A percentile compares a stretch with the other conserved stretches of the same genome.
Evolutionary conservation across 2,888 invertebrate genomes (phyloP).

Genomic region (Plagodis pulveraria): DNA sequence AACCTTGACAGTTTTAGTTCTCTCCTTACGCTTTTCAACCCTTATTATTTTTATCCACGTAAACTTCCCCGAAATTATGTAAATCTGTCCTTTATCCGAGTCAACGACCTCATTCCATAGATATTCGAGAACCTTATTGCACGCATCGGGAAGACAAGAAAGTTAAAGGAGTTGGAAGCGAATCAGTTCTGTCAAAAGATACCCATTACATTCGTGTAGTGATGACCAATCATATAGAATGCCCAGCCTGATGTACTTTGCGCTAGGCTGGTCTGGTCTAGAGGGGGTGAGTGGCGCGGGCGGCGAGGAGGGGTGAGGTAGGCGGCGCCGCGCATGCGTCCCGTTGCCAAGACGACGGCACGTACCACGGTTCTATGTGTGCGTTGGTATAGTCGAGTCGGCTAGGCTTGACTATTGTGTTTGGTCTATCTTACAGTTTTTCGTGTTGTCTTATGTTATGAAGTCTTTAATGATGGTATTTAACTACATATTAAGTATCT

Average conservation of each 20-base stretch:
- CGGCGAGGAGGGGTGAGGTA: constrained; percentile 58
- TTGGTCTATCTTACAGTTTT: neutral
- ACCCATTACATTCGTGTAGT: constrained; percentile 26
- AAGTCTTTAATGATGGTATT: too few species aligned
- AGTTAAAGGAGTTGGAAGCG: constrained; percentile 10
- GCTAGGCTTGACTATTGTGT: constrained; percentile 5
- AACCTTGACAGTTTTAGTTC: constrained; percentile 5
- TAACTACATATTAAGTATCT: too few species aligned
- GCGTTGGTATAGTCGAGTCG: constrained; percentile 43
- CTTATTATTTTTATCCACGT: constrained; percentile 31
- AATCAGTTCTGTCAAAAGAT: constrained; percentile 26
- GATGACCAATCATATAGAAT: constrained; percentile 42
- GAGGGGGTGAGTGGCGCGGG: constrained; percentile 49
- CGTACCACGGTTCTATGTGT: constrained; percentile 71
- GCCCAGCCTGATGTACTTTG: constrained; percentile 33
- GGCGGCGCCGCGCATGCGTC: constrained; percentile 85
- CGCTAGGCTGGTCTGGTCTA: constrained; percentile 47
- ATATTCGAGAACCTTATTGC: constrained; percentile 9
- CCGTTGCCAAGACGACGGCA: constrained; percentile 87
- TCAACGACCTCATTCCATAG: constrained; percentile 20
- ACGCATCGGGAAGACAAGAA: constrained; percentile 4
- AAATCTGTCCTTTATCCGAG: constrained; percentile 26
- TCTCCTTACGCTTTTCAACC: constrained; percentile 19
- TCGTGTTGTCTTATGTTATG: too few species aligned
- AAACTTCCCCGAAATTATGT: constrained; percentile 28